Percentiles rank a stretch among this genome's conserved stretches.
phyloP scores from a whole-genome alignment of 2,797 vertebrate species.

The Geotrypetes seraphini region DNA sequence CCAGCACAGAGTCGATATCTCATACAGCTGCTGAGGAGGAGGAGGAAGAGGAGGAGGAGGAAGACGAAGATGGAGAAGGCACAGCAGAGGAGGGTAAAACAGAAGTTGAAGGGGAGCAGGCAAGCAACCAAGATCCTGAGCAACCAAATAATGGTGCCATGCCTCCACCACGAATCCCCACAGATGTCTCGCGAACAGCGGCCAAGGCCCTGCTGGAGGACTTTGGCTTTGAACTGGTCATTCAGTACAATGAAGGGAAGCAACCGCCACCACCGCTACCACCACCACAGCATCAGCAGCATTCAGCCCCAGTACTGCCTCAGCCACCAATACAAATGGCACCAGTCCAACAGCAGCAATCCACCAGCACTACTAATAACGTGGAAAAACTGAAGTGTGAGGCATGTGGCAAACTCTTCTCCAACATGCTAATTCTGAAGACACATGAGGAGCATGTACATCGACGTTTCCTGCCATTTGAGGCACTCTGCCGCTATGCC shows the following conservation, averaged over 20 bases:
- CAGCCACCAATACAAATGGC: slow-evolving; percentile 19
- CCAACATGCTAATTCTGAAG: slow-evolving; percentile 53
- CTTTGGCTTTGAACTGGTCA: slow-evolving; percentile 51
- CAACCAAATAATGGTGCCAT: not conserved
- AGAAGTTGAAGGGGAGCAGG: slow-evolving; percentile 2
- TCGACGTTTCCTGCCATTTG: slow-evolving; percentile 47
- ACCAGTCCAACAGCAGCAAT: slow-evolving; percentile 16
- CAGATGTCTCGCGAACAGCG: slow-evolving; percentile 34
- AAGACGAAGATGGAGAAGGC: slow-evolving; percentile 12
- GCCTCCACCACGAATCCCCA: slow-evolving; percentile 10
- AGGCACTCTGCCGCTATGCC: slow-evolving; percentile 44
- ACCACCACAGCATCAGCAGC: not conserved
- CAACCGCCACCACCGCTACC: slow-evolving; percentile 19
- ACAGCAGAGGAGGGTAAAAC: too few relatives aligned
- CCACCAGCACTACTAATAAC: slow-evolving; percentile 18
- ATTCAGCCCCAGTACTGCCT: slow-evolving; percentile 18
- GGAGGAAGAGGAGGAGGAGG: slow-evolving; percentile 21
- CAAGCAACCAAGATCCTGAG: slow-evolving; percentile 1
- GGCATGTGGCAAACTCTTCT: slow-evolving; percentile 50
- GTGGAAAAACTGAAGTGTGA: slow-evolving; percentile 45
- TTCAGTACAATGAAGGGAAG: slow-evolving; percentile 52
- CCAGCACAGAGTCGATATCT: slow-evolving; percentile 8
- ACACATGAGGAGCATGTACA: slow-evolving; percentile 49
- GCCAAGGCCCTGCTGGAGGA: slow-evolving; percentile 50
- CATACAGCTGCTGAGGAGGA: not conserved